These are phyloP conservation scores for Micronycteris hirsuta DNA, from an alignment of 2,113 vertebrate species.

Conservation along the genomic window DNA sequence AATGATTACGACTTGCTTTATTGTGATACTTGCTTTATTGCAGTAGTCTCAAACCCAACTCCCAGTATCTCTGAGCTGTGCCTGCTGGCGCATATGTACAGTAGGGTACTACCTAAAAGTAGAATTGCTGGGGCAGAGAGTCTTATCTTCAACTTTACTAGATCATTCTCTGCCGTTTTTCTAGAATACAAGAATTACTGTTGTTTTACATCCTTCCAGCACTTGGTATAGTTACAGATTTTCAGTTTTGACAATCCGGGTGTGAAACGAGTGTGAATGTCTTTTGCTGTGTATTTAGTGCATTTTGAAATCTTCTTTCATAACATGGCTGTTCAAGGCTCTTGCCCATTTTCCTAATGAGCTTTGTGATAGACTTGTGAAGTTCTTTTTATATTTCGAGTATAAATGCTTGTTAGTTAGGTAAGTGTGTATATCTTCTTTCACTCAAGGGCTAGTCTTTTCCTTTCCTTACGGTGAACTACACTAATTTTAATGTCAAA, in stretches of 20 bases:
- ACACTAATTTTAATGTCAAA: not conserved
- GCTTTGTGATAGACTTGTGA: not conserved
- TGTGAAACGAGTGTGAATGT: not conserved
- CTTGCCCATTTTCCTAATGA: not conserved
- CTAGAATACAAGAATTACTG: not conserved
- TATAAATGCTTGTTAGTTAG: not conserved
- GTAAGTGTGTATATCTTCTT: not conserved
- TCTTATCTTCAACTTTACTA: not conserved
- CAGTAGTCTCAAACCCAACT: too few relatives aligned
- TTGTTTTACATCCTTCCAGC: not conserved
- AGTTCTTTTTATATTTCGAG: not conserved
- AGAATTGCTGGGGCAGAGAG: not conserved
- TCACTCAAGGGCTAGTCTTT: not conserved
- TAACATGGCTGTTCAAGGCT: not conserved
- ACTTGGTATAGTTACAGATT: not conserved
- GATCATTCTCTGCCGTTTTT: not conserved
- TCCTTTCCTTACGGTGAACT: not conserved
- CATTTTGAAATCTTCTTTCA: not conserved
- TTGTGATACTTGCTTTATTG: too few relatives aligned
- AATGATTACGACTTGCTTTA: too few relatives aligned
- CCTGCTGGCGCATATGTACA: too few relatives aligned
- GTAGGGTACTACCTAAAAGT: not conserved
- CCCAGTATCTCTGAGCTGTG: not conserved
- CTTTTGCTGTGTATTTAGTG: not conserved
- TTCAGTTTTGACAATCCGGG: not conserved